Evolutionary conservation across 2,113 vertebrate genomes (phyloP).

Genomic region (Chitala chitala): DNA sequence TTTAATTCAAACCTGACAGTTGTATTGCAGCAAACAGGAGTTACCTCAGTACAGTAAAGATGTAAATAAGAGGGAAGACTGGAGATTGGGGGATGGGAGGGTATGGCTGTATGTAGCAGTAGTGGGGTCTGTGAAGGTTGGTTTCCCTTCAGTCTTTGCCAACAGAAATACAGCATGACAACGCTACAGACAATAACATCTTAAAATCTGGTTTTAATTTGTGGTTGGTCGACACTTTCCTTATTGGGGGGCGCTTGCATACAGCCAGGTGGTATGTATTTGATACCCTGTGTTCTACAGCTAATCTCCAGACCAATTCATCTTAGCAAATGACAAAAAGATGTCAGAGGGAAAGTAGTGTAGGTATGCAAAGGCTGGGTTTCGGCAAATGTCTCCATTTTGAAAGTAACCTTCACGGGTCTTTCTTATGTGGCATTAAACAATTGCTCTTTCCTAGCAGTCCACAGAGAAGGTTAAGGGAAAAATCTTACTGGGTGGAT

Average conservation of each 20-base stretch:
- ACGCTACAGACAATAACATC: background rate
- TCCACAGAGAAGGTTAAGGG: too few relatives aligned
- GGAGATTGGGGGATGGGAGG: background rate
- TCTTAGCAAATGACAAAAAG: background rate
- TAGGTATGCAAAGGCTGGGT: too few relatives aligned
- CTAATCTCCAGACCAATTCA: background rate
- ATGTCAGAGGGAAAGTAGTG: background rate
- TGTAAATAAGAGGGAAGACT: background rate
- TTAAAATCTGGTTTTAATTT: slow-evolving; percentile 18
- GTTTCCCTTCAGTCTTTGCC: slow-evolving; percentile 5
- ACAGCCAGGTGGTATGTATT: background rate
- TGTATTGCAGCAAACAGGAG: background rate
- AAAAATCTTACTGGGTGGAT: too few relatives aligned
- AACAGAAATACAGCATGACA: slow-evolving; percentile 17
- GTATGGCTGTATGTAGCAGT: background rate
- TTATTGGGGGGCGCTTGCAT: background rate
- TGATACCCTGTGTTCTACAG: background rate
- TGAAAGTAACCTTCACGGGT: background rate
- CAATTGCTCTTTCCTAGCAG: background rate
- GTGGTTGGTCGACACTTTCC: background rate
- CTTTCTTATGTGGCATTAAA: background rate
- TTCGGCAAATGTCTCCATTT: too few relatives aligned
- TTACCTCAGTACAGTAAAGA: background rate
- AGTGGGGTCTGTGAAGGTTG: slow-evolving; percentile 6
- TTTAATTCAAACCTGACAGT: background rate